phyloP scores from a whole-genome alignment of 92 coral and sea anemone species.

The Pocillopora grandis region DNA sequence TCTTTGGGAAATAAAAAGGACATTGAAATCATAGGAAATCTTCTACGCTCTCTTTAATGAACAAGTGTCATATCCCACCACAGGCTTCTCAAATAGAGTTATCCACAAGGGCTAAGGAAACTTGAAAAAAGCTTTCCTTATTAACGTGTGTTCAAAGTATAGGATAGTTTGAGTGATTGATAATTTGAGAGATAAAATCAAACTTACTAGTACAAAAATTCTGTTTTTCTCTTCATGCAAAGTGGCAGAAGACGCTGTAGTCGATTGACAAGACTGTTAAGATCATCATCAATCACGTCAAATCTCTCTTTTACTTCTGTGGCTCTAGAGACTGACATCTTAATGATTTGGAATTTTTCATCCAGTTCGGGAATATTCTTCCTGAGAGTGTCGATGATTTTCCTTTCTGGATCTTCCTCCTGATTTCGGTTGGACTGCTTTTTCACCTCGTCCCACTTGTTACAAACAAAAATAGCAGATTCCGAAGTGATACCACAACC shows the following conservation, averaged over 20 bases:
- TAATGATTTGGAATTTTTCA: slow-evolving; percentile 11
- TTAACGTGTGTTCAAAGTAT: neutral
- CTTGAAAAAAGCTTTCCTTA: neutral
- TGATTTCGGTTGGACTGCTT: neutral
- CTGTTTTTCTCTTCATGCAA: slow-evolving; percentile 15
- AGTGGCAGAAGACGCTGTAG: slow-evolving; percentile 11
- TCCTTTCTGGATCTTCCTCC: neutral
- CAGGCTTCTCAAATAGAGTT: too few species aligned
- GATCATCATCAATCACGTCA: slow-evolving; percentile 7
- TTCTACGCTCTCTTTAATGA: too few species aligned
- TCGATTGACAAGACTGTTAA: neutral
- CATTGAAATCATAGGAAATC: too few species aligned
- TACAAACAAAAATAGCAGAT: slow-evolving; percentile 25
- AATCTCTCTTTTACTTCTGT: neutral
- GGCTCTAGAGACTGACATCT: slow-evolving; percentile 4
- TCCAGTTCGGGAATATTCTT: slow-evolving; percentile 7
- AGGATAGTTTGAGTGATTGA: neutral
- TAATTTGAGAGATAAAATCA: neutral
- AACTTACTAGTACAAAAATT: slow-evolving; percentile 18
- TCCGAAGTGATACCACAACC: neutral
- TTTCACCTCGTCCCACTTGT: slow-evolving; percentile 32
- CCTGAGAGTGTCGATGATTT: slow-evolving; percentile 6
- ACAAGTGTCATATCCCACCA: too few species aligned
- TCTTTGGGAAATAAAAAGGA: too few species aligned
- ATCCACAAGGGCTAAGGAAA: neutral